Evolutionary conservation across 2,113 vertebrate species (phyloP).

Genomic region (Scalopus aquaticus): DNA sequence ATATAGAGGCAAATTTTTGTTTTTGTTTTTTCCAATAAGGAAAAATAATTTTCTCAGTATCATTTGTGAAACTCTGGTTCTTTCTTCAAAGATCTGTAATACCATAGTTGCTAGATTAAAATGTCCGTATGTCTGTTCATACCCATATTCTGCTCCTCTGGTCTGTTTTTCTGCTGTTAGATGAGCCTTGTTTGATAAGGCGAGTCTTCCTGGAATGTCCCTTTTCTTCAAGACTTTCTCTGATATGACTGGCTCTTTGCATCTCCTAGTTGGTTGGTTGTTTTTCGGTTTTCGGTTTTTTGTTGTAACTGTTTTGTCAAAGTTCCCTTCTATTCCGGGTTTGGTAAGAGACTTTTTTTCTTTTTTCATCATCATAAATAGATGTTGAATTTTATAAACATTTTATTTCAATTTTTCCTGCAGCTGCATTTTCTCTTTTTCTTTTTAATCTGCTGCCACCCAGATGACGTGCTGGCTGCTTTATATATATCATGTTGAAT

Average conservation of each 20-base stretch:
- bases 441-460: not conserved
- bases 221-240: not conserved
- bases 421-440: not conserved
- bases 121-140: not conserved
- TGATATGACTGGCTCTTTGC: not conserved
- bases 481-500: not conserved
- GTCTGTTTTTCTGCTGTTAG: not conserved
- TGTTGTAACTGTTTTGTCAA: conserved; percentile 10
- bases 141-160: not conserved
- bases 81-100: not conserved
- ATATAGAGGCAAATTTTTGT: not conserved
- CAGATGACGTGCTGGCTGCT: not conserved
- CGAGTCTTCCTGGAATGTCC: not conserved
- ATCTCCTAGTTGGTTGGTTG: not conserved
- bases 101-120: not conserved
- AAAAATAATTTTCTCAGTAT: not conserved
- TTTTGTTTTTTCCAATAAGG: not conserved
- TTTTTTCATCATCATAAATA: not conserved
- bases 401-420: conserved; percentile 7
- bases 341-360: conserved; percentile 9
- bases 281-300: not conserved
- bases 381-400: not conserved
- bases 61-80: not conserved
- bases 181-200: not conserved
- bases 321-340: conserved; percentile 25